Evolutionary conservation across 2,888 invertebrate species (phyloP).

Genomic region (Cantharis rustica): DNA sequence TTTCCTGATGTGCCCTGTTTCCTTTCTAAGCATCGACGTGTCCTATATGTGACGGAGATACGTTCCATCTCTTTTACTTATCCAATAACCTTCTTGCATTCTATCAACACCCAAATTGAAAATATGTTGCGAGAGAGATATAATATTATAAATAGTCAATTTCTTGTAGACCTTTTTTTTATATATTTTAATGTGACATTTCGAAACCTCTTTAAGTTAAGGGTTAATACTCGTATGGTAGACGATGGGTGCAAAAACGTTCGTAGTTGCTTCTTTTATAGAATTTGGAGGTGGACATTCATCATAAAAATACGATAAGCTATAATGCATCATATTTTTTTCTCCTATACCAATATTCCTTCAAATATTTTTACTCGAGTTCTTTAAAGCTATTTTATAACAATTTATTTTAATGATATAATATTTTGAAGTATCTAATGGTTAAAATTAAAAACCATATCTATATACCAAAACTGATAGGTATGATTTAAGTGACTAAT

Average conservation of each 20-base stretch:
- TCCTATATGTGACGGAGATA: slow-evolving; percentile 30
- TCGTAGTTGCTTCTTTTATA: background rate
- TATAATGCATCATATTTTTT: background rate
- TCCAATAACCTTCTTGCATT: slow-evolving; percentile 24
- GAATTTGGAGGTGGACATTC: slow-evolving; percentile 12
- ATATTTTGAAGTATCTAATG: background rate
- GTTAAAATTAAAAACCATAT: background rate
- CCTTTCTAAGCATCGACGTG: slow-evolving; percentile 28
- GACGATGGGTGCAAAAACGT: slow-evolving; percentile 8
- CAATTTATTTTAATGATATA: background rate
- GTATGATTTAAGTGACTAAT: background rate
- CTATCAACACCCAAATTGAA: slow-evolving; percentile 37
- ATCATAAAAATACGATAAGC: slow-evolving; percentile 6
- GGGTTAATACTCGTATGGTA: background rate
- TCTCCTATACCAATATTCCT: background rate
- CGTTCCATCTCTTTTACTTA: slow-evolving; percentile 20
- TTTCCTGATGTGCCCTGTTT: slow-evolving; percentile 30
- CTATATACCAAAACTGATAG: background rate
- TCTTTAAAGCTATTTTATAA: background rate
- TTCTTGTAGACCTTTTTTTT: slow-evolving; percentile 18
- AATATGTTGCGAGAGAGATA: slow-evolving; percentile 37
- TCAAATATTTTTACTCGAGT: background rate
- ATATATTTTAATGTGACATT: slow-evolving; percentile 23
- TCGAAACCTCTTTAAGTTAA: slow-evolving; percentile 15
- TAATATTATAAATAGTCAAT: slow-evolving; percentile 38